phyloP scores from a whole-genome alignment of 2,797 vertebrate species.

The Acipenser oxyrinchus region DNA sequence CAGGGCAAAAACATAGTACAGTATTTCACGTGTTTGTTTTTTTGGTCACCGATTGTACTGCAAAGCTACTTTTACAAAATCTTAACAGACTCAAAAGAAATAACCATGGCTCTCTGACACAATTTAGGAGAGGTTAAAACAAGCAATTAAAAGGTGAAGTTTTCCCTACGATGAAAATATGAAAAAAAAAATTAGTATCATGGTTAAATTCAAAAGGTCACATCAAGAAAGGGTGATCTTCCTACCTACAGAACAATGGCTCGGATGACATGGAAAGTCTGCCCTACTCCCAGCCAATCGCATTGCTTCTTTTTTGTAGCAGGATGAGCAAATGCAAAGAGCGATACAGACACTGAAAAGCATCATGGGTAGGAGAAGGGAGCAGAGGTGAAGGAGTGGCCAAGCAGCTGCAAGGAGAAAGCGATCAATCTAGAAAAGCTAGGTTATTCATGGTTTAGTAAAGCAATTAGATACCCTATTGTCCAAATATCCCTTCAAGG shows the following conservation, averaged over 20 bases:
- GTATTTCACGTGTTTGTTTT: too few species aligned
- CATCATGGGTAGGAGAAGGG: conserved; percentile 80
- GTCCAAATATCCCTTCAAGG: conserved; percentile 85
- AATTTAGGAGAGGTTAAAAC: too few species aligned
- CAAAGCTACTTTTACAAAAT: too few species aligned
- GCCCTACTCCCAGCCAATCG: conserved; percentile 88
- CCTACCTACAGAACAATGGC: conserved; percentile 97
- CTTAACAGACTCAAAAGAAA: too few species aligned
- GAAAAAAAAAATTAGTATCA: conserved; percentile 12
- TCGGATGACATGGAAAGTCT: conserved; percentile 89
- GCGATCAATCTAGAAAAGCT: conserved; percentile 90
- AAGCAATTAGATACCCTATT: conserved; percentile 71
- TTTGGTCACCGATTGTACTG: too few species aligned
- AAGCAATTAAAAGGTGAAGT: too few species aligned
- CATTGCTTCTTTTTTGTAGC: conserved; percentile 81
- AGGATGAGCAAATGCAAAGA: conserved; percentile 90
- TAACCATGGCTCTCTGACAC: too few species aligned
- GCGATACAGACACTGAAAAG: conserved; percentile 84
- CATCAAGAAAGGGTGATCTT: conserved; percentile 76
- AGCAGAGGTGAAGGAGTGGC: conserved; percentile 84
- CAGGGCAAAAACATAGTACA: too few species aligned
- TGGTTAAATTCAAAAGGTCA: conserved; percentile 50
- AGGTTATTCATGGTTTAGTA: conserved; percentile 86
- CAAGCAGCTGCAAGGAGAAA: conserved; percentile 88
- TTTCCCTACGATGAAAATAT: too few species aligned